A percentile compares a stretch with the other conserved stretches of the same genome.
These are phyloP conservation scores for Ectemnius lituratus DNA, from an alignment of 2,888 invertebrate genomes.

Conservation along the genomic window DNA sequence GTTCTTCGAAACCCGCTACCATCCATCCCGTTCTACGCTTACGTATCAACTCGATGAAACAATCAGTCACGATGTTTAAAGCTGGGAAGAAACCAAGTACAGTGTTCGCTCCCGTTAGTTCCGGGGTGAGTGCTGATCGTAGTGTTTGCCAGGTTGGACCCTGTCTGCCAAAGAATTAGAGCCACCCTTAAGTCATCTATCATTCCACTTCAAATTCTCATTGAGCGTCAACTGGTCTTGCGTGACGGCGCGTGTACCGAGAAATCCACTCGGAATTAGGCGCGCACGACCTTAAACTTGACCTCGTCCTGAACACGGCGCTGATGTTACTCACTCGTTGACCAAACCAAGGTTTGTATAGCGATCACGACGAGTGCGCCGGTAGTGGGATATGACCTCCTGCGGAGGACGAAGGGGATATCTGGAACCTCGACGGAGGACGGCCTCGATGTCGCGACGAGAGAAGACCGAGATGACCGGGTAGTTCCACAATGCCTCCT, in stretches of 20 bases:
- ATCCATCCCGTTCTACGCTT: constrained; percentile 77
- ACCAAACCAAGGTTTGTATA: constrained; percentile 90
- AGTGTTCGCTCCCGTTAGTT: constrained; percentile 87
- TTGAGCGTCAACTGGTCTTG: too few relatives aligned
- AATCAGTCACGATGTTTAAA: constrained; percentile 87
- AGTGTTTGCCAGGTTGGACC: constrained; percentile 89
- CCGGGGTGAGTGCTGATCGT: constrained; percentile 85
- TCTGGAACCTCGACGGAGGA: constrained; percentile 86
- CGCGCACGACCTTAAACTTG: constrained; percentile 48
- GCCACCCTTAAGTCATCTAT: background rate
- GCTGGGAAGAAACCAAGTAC: constrained; percentile 87
- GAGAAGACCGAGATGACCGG: constrained; percentile 87
- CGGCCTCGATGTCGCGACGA: constrained; percentile 85
- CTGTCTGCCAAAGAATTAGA: constrained; percentile 79
- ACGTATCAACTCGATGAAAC: constrained; percentile 85
- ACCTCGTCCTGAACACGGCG: constrained; percentile 6
- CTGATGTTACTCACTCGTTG: constrained; percentile 84
- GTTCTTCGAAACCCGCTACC: constrained; percentile 83
- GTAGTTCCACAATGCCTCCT: constrained; percentile 86
- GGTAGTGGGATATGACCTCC: constrained; percentile 88
- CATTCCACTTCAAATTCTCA: too few relatives aligned
- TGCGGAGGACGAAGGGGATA: constrained; percentile 90
- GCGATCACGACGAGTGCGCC: constrained; percentile 86
- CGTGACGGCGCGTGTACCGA: too few relatives aligned
- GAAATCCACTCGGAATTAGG: constrained; percentile 24